Percentiles rank a stretch among this genome's conserved stretches.
Evolutionary conservation across 2,797 vertebrate species (phyloP).

Genomic region (Tapera naevia): DNA sequence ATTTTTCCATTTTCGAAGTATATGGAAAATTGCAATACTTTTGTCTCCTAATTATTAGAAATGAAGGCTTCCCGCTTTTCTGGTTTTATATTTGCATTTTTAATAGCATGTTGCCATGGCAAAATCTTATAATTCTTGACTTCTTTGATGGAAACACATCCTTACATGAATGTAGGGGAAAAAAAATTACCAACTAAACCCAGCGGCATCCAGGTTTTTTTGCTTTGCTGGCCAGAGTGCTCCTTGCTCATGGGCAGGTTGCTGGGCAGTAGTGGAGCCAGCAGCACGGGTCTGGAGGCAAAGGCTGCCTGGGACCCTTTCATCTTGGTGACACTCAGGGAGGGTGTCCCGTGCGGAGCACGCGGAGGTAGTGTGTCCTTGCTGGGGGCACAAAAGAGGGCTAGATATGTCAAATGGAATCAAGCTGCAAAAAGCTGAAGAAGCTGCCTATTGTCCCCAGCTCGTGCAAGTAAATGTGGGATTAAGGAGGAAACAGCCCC

Average conservation of each 20-base stretch:
- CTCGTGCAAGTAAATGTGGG: slow-evolving; percentile 39
- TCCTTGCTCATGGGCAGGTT: not conserved
- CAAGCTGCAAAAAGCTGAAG: slow-evolving; percentile 36
- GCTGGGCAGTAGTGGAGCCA: not conserved
- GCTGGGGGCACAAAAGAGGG: slow-evolving; percentile 37
- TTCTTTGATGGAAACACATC: slow-evolving; percentile 10
- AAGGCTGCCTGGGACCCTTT: not conserved
- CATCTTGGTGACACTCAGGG: slow-evolving; percentile 50
- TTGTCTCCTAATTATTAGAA: slow-evolving; percentile 34
- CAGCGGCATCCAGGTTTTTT: not conserved
- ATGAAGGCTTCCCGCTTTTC: slow-evolving; percentile 1
- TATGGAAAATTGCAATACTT: not conserved
- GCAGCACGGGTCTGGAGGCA: not conserved
- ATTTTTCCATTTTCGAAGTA: not conserved
- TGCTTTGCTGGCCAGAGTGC: not conserved
- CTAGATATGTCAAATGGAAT: slow-evolving; percentile 59
- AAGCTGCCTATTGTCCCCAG: slow-evolving; percentile 51
- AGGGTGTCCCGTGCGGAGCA: slow-evolving; percentile 7
- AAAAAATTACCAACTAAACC: not conserved
- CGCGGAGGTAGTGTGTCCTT: slow-evolving; percentile 26
- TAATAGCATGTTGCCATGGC: slow-evolving; percentile 60
- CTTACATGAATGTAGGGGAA: not conserved
- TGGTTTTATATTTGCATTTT: slow-evolving; percentile 48
- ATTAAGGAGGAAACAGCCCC: slow-evolving; percentile 63
- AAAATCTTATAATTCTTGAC: slow-evolving; percentile 37